Conservation (phyloP, 2,797 vertebrate species). For the Takifugu rubripes region DNA sequence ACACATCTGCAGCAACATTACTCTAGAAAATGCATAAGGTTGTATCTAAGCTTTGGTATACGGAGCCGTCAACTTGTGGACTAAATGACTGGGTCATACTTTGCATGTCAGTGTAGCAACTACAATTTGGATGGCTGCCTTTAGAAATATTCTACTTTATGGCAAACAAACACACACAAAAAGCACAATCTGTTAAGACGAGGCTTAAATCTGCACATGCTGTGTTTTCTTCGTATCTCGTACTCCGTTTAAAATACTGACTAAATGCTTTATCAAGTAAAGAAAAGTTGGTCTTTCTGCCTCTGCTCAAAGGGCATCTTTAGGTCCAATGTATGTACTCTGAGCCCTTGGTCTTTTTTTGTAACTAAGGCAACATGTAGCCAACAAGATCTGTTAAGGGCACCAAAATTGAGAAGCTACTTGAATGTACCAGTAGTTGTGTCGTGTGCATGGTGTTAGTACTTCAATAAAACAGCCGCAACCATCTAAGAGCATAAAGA, state of each 20-base stretch:
- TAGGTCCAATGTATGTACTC: slow-evolving; percentile 58
- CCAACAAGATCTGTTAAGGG: slow-evolving; percentile 31
- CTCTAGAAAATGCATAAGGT: slow-evolving; percentile 79
- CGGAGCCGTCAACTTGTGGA: slow-evolving; percentile 59
- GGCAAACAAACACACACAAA: slow-evolving; percentile 44
- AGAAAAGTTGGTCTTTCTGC: slow-evolving; percentile 52
- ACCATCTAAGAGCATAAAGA: slow-evolving; percentile 12
- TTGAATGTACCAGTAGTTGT: slow-evolving; percentile 23
- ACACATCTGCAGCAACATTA: slow-evolving; percentile 66
- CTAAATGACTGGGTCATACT: slow-evolving; percentile 37
- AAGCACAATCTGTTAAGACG: slow-evolving; percentile 48
- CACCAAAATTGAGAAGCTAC: slow-evolving; percentile 31
- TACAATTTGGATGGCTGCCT: slow-evolving; percentile 49
- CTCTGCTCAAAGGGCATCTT: slow-evolving; percentile 51
- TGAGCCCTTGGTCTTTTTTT: slow-evolving; percentile 55
- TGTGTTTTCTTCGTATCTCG: slow-evolving; percentile 34
- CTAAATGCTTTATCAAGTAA: slow-evolving; percentile 64
- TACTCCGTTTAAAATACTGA: slow-evolving; percentile 43
- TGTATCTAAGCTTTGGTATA: slow-evolving; percentile 86
- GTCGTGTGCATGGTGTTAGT: slow-evolving; percentile 22
- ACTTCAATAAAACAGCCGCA: slow-evolving; percentile 14
- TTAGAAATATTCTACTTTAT: slow-evolving; percentile 27
- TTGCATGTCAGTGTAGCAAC: slow-evolving; percentile 54
- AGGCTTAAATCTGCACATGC: slow-evolving; percentile 57
- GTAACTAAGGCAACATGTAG: slow-evolving; percentile 72